These are phyloP conservation scores for Cataglyphis albicans DNA, from an alignment of 2,888 invertebrate genomes.

Conservation along the genomic window DNA sequence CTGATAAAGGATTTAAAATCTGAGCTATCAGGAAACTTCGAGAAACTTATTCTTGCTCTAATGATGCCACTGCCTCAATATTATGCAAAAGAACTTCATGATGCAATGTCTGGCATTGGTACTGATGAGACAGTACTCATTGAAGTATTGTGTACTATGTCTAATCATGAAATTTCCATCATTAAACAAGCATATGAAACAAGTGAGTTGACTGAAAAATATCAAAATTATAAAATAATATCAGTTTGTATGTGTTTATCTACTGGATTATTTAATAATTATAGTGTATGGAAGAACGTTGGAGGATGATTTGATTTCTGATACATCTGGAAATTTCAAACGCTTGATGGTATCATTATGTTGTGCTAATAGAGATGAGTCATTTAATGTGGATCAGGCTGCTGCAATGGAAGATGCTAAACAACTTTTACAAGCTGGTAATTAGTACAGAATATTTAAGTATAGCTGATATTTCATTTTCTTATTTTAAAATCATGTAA, in stretches of 20 bases:
- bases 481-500: neutral
- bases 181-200: conserved; percentile 86
- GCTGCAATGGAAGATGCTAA: conserved; percentile 94
- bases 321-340: conserved; percentile 97
- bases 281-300: conserved; percentile 93
- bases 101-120: conserved; percentile 88
- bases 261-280: conserved; percentile 22
- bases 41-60: conserved; percentile 87
- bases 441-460: conserved; percentile 57
- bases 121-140: conserved; percentile 88
- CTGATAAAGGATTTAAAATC: conserved; percentile 87
- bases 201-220: conserved; percentile 82
- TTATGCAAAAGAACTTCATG: conserved; percentile 88
- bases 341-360: conserved; percentile 95
- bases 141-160: conserved; percentile 88
- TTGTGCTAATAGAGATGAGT: conserved; percentile 93
- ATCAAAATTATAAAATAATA: conserved; percentile 32
- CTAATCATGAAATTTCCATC: conserved; percentile 87
- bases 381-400: conserved; percentile 90
- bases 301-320: conserved; percentile 93
- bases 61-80: conserved; percentile 88
- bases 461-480: neutral
- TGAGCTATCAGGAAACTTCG: conserved; percentile 88
- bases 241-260: neutral
- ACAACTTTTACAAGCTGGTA: conserved; percentile 92